Evolutionary conservation across 2,113 vertebrate genomes (phyloP).

Genomic region (Thymallus thymallus): DNA sequence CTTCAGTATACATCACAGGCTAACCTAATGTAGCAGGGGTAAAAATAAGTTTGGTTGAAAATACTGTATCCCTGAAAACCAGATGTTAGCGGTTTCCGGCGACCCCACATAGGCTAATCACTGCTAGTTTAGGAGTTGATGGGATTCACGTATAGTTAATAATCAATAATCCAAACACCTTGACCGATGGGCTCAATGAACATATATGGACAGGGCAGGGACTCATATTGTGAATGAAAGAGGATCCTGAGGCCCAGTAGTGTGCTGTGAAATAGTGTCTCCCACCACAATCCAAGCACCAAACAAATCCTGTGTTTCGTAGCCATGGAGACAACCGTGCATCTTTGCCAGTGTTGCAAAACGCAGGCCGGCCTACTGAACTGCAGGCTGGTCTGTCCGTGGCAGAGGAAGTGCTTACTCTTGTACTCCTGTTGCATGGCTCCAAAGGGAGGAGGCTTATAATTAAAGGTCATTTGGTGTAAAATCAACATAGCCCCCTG

Average conservation of each 20-base stretch:
- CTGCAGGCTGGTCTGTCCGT: slow-evolving; percentile 14
- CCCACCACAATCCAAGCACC: slow-evolving; percentile 49
- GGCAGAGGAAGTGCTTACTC: slow-evolving; percentile 49
- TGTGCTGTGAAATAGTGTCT: slow-evolving; percentile 21
- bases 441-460: slow-evolving; percentile 53
- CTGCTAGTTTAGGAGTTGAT: neutral
- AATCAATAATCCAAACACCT: slow-evolving; percentile 37
- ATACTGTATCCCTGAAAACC: no score
- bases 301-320: slow-evolving; percentile 72
- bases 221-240: slow-evolving; percentile 25
- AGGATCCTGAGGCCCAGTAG: slow-evolving; percentile 13
- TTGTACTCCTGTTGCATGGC: slow-evolving; percentile 47
- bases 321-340: slow-evolving; percentile 52
- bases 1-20: neutral
- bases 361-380: slow-evolving; percentile 10
- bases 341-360: slow-evolving; percentile 23
- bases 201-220: neutral
- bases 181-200: slow-evolving; percentile 33
- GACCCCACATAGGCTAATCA: no score
- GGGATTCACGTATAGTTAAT: neutral
- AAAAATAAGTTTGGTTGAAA: no score
- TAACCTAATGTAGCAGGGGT: no score
- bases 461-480: slow-evolving; percentile 43
- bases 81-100: no score
- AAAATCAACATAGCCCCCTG: slow-evolving; percentile 39